Percentiles rank a stretch among this genome's conserved stretches.
Conservation (phyloP, 2,888 invertebrate genomes). For the Bombyx huttoni region DNA sequence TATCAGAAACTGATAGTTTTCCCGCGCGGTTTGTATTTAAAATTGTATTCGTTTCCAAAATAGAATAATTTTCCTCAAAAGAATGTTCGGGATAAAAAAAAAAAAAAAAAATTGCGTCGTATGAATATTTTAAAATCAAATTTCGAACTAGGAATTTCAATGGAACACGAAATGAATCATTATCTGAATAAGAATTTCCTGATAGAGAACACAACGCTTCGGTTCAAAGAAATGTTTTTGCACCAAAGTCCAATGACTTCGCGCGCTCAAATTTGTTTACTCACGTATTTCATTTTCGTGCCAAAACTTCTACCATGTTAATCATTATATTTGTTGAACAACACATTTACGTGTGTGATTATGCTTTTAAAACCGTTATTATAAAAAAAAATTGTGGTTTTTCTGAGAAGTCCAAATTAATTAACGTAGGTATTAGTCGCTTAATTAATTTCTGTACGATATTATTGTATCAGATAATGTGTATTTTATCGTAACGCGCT, state of each 20-base stretch:
- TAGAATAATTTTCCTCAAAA: too few species aligned
- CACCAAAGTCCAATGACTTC: slow-evolving; percentile 49
- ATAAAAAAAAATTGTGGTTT: neutral
- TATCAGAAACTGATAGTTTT: neutral
- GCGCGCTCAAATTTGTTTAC: slow-evolving; percentile 39
- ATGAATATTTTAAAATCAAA: neutral
- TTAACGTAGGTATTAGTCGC: neutral
- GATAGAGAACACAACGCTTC: slow-evolving; percentile 4
- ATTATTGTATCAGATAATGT: slow-evolving; percentile 12
- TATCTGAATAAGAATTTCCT: slow-evolving; percentile 2
- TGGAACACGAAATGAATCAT: slow-evolving; percentile 3
- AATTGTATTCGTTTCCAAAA: neutral
- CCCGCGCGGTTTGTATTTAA: neutral
- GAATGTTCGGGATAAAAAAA: too few species aligned
- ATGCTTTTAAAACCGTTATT: neutral
- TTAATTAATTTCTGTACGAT: slow-evolving; percentile 5
- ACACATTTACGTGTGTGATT: neutral
- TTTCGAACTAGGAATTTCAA: neutral
- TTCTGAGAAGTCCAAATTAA: neutral
- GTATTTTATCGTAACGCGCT: slow-evolving; percentile 6
- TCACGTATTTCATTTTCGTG: slow-evolving; percentile 34
- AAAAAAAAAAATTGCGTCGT: too few species aligned
- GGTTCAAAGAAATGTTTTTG: slow-evolving; percentile 30
- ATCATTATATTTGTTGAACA: slow-evolving; percentile 27
- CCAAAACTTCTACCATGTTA: slow-evolving; percentile 39